Conservation (phyloP, 2,888 invertebrate genomes). For the Capitulum mitella region DNA sequence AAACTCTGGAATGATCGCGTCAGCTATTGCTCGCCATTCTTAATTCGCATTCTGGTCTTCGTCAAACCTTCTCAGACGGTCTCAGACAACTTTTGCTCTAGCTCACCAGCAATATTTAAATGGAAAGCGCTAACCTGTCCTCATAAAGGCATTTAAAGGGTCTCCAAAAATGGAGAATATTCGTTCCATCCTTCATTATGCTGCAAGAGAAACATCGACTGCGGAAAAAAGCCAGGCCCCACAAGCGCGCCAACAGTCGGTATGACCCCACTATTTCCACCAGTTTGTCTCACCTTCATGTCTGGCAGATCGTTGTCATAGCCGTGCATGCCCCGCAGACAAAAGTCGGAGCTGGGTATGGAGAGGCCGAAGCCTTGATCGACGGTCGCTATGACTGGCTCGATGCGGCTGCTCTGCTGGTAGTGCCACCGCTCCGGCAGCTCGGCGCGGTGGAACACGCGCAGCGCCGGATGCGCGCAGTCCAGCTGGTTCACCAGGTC, state of each 20-base stretch:
- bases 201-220: no score
- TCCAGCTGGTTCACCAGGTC: slow-evolving; percentile 30
- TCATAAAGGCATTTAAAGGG: no score
- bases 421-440: slow-evolving; percentile 34
- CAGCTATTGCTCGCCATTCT: no score
- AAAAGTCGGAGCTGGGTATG: slow-evolving; percentile 10
- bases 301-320: background rate
- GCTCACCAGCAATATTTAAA: no score
- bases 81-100: no score
- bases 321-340: background rate
- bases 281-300: background rate
- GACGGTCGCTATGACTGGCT: slow-evolving; percentile 31
- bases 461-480: slow-evolving; percentile 30
- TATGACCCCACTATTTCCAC: background rate
- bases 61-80: no score
- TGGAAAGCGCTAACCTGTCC: no score
- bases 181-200: no score
- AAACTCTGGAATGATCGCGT: slow-evolving; percentile 29
- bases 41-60: no score
- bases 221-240: no score
- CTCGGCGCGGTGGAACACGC: slow-evolving; percentile 26
- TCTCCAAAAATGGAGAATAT: background rate
- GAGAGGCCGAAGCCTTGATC: slow-evolving; percentile 29
- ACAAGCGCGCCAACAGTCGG: background rate
- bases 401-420: slow-evolving; percentile 31